Conservation (phyloP, 1,140 invertebrate species). For the Drosophila pallidifrons region DNA sequence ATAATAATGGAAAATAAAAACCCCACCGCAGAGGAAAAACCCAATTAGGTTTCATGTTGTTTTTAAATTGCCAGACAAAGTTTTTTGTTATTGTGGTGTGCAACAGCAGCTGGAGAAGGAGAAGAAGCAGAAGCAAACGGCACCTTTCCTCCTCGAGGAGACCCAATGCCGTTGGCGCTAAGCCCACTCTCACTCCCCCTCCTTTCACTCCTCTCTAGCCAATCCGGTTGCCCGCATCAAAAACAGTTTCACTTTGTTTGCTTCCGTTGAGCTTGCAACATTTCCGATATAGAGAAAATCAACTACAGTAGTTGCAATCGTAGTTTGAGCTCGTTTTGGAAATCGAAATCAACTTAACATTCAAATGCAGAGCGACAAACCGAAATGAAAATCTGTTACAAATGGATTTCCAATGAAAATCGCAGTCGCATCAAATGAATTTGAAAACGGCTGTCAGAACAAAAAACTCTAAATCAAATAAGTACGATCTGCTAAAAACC, state of each 20-base stretch:
- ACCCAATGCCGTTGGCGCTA: background rate
- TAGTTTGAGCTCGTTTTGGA: background rate
- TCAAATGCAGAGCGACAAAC: background rate
- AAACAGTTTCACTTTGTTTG: conserved; percentile 31
- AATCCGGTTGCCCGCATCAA: background rate
- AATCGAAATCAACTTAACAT: conserved; percentile 10
- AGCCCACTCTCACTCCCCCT: background rate
- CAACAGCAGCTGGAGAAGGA: background rate
- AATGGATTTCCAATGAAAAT: background rate
- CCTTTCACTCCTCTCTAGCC: background rate
- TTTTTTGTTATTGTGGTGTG: conserved; percentile 24
- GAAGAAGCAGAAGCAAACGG: background rate
- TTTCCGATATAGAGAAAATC: conserved; percentile 2
- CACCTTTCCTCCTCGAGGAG: background rate
- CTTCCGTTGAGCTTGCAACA: background rate
- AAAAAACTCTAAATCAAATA: conserved; percentile 16
- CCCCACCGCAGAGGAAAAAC: conserved; percentile 31
- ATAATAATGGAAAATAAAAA: conserved; percentile 10
- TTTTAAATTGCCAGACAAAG: conserved; percentile 46
- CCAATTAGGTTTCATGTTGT: conserved; percentile 52
- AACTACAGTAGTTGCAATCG: background rate
- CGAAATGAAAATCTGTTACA: background rate
- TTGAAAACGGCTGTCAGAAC: conserved; percentile 17
- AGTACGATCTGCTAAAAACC: background rate
- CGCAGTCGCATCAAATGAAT: conserved; percentile 11